Conservation (phyloP, 2,113 vertebrate genomes). For the Litocranius walleri region DNA sequence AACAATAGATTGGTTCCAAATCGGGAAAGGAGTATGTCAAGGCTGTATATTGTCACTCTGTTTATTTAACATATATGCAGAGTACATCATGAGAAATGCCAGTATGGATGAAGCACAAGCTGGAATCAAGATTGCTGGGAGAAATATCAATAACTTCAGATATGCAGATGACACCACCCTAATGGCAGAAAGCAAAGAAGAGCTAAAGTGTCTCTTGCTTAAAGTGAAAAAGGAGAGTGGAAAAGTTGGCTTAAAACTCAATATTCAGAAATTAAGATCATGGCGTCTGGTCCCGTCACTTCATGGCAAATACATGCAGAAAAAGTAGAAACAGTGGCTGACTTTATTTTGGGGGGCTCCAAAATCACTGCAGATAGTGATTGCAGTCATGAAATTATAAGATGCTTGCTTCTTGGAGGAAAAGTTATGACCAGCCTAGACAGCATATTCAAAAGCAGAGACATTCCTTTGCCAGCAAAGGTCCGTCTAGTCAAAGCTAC, state of each 20-base stretch:
- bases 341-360: background rate
- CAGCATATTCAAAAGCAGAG: background rate
- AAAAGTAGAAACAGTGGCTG: background rate
- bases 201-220: background rate
- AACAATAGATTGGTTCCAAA: background rate
- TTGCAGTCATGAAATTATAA: background rate
- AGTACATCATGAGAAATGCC: background rate
- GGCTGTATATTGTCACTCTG: background rate
- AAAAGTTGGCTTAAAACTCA: background rate
- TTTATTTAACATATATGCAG: background rate
- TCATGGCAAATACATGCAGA: background rate
- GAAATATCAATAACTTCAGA: background rate
- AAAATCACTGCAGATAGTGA: background rate
- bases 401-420: background rate
- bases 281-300: background rate
- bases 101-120: background rate
- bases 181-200: background rate
- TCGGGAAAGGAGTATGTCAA: background rate
- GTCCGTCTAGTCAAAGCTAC: background rate
- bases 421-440: background rate
- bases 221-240: background rate
- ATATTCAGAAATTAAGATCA: background rate
- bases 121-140: background rate
- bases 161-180: background rate
- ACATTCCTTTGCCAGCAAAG: background rate